Evolutionary conservation across 2,797 vertebrate genomes (phyloP).

Genomic region (Syngnathus acus): DNA sequence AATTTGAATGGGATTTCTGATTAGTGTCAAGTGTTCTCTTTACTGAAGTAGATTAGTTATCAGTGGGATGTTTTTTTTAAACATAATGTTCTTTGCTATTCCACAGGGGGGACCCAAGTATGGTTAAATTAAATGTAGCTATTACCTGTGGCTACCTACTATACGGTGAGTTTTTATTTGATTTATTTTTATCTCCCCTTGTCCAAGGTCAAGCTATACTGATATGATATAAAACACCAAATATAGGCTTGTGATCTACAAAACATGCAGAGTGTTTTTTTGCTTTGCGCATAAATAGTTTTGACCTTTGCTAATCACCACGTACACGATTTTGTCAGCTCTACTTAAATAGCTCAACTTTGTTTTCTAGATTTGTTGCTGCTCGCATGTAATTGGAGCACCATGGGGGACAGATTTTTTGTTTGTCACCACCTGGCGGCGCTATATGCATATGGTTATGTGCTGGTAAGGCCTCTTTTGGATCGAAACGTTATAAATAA

Average conservation of each 20-base stretch:
- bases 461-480: conserved; percentile 68
- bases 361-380: conserved; percentile 68
- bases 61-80: neutral
- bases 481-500: neutral
- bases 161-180: conserved; percentile 60
- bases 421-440: conserved; percentile 80
- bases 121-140: conserved; percentile 76
- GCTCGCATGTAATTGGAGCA: conserved; percentile 74
- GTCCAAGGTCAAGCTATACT: neutral
- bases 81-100: conserved; percentile 23
- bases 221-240: neutral
- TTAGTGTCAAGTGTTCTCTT: neutral
- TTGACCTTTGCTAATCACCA: neutral
- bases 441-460: conserved; percentile 81
- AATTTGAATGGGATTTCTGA: neutral
- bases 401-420: conserved; percentile 78
- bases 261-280: neutral
- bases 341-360: conserved; percentile 2
- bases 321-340: neutral
- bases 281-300: neutral
- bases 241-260: neutral
- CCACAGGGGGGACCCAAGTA: conserved; percentile 70
- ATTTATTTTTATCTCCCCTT: neutral
- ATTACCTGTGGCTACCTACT: conserved; percentile 78
- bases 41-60: neutral